Evolutionary conservation across 2,888 invertebrate species (phyloP).

Genomic region (Drosophila antonietae): DNA sequence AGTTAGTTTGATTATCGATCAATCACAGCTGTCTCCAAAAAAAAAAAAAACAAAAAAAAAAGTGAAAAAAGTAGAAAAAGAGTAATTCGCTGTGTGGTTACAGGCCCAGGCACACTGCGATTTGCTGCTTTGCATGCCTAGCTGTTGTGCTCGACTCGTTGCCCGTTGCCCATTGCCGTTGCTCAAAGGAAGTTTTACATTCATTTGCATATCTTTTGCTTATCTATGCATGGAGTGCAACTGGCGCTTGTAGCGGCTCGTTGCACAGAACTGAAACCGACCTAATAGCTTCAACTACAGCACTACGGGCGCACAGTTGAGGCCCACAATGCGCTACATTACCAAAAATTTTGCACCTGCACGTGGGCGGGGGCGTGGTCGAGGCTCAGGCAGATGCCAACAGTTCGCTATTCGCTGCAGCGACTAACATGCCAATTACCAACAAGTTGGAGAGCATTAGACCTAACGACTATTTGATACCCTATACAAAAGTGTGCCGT

Average conservation of each 20-base stretch:
- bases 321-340: slow-evolving; percentile 18
- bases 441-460: not conserved
- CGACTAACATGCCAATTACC: slow-evolving; percentile 35
- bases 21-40: not conserved
- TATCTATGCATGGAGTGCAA: slow-evolving; percentile 7
- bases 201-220: slow-evolving; percentile 36
- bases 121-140: slow-evolving; percentile 1
- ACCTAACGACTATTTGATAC: not conserved
- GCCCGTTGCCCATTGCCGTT: not conserved
- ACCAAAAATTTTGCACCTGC: slow-evolving; percentile 11
- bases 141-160: not conserved
- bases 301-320: not conserved
- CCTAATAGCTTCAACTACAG: not conserved
- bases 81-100: not conserved
- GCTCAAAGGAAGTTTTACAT: slow-evolving; percentile 18
- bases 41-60: not conserved
- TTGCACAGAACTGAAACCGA: slow-evolving; percentile 6
- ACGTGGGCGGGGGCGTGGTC: not conserved
- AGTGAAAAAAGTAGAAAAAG: no score
- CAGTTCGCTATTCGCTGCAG: not conserved
- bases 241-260: slow-evolving; percentile 15
- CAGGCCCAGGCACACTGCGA: not conserved
- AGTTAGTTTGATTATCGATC: not conserved
- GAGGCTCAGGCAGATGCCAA: not conserved
- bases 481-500: not conserved